Base-by-base conservation (phyloP, 2,797 vertebrate species). In the Sebastes kiyomatsui region DNA sequence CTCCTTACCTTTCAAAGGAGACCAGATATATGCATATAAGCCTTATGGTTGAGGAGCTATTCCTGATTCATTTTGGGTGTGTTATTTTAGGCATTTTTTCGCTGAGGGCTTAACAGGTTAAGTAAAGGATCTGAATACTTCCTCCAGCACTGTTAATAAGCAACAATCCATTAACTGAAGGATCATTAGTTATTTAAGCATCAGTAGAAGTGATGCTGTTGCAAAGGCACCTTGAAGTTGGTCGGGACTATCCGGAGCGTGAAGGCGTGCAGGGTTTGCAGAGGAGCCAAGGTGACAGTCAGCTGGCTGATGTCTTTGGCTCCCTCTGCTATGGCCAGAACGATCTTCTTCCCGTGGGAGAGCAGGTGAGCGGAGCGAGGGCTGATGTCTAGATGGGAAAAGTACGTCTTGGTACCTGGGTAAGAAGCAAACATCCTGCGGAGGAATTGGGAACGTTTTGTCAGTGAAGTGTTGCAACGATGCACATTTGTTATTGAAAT, bases 361-460 rank as follows among this genome's bases (percentile, higher is more conserved):
- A 80, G 91, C 75, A 96, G 75, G 68, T 95, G 93, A 7, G 81
- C 1, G 2, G 96, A 96, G 33, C 80, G 65, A 0, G 91, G 83
- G 18, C 90, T 93, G 93, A 96, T 95, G 92, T 96, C 93, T 7
- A 96, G 84, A 52, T 96, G 96, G 67, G 93, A 85, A 67, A 96
- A 96, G 85, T 96, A 96, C 0, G 95, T 96, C 92, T 96, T 96
- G 54, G 91, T 93, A 30, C 96, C 95, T 0, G 96, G 96, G 77
- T 74, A 95, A 1, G 85, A 75, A 13, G 86, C 81, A 65, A 96
- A 95, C 96, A 96, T 94, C 91, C 96, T 96, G 72, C 7, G 64
- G 83, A 22, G 16, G 55, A 22, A 55, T 7, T 5, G 18, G 18
- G 4, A 27, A n/a, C 20, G 1, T 49, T 67, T 9, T 7, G 22